Percentiles rank a stretch among this genome's conserved stretches.
Conservation (phyloP, 35 echinoderm and acorn worm genomes). For the Heliocidaris erythrogramma region DNA sequence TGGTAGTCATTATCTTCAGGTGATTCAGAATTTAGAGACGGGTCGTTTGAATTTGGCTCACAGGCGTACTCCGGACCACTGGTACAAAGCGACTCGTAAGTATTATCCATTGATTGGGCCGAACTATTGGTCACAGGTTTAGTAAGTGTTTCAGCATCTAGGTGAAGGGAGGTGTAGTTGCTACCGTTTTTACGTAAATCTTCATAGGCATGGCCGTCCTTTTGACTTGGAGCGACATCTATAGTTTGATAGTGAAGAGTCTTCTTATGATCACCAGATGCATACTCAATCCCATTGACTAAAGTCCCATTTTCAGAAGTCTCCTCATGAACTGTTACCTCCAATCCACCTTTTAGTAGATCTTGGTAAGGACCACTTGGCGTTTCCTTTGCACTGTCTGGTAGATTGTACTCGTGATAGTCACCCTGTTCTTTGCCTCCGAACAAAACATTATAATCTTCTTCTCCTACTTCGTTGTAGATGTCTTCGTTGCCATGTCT, state of each 20-base stretch:
- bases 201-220: background rate
- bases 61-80: background rate
- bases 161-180: background rate
- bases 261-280: background rate
- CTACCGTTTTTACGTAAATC: background rate
- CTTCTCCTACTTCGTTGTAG: constrained; percentile 23
- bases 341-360: background rate
- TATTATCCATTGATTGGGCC: background rate
- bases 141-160: background rate
- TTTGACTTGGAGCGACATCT: background rate
- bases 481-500: background rate
- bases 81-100: background rate
- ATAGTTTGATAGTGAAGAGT: background rate
- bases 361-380: background rate
- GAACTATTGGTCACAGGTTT: background rate
- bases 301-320: background rate
- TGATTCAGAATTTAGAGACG: background rate
- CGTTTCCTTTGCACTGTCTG: background rate
- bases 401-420: background rate
- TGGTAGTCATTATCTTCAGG: background rate
- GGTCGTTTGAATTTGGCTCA: background rate
- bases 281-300: background rate
- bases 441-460: constrained; percentile 7
- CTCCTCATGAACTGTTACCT: background rate
- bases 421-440: background rate